These are phyloP conservation scores for Stegostoma tigrinum DNA, from an alignment of 2,113 vertebrate genomes.

Conservation along the genomic window DNA sequence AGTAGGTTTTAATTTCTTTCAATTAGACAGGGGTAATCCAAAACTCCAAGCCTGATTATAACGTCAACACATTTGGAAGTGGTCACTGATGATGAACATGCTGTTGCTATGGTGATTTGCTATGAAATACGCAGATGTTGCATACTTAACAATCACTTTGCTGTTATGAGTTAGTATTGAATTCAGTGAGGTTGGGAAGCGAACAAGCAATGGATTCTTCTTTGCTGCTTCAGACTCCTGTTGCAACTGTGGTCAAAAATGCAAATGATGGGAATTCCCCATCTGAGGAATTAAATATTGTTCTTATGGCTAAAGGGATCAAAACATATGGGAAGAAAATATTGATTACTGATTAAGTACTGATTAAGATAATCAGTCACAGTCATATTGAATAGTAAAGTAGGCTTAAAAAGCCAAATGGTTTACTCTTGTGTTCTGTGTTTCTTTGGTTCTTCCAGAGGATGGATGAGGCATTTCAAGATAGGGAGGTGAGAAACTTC, in stretches of 20 bases:
- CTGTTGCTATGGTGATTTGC: not conserved
- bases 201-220: not conserved
- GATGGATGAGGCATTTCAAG: not conserved
- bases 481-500: not conserved
- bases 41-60: not conserved
- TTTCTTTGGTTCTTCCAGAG: not conserved
- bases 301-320: too few species aligned
- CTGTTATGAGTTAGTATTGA: not conserved
- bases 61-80: not conserved
- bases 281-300: too few species aligned
- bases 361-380: too few species aligned
- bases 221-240: not conserved
- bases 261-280: not conserved
- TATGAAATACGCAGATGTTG: not conserved
- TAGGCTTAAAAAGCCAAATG: too few species aligned
- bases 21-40: not conserved
- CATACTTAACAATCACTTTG: not conserved
- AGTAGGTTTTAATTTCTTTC: not conserved
- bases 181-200: not conserved
- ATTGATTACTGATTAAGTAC: too few species aligned
- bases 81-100: not conserved
- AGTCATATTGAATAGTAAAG: too few species aligned
- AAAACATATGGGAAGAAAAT: too few species aligned
- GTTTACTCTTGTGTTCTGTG: too few species aligned
- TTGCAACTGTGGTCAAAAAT: not conserved